Percentiles rank a stretch among this genome's conserved stretches.
phyloP scores from a whole-genome alignment of 1,140 invertebrate species.

The Drosophila insularis region DNA sequence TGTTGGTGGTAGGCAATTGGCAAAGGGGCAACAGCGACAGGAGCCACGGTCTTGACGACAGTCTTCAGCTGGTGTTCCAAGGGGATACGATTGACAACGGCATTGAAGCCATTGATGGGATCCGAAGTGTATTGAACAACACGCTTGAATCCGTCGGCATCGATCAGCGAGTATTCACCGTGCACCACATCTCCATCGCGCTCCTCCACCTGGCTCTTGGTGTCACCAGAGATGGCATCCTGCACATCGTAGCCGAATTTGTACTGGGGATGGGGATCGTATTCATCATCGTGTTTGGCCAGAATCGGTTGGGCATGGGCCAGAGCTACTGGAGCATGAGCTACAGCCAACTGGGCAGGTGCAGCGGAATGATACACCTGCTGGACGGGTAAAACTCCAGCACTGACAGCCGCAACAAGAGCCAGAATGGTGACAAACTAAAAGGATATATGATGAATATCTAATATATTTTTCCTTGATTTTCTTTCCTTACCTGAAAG shows the following conservation, averaged over 20 bases:
- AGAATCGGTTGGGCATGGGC: conserved; percentile 64
- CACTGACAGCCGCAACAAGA: conserved; percentile 61
- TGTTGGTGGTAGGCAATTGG: conserved; percentile 57
- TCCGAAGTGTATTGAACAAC: conserved; percentile 82
- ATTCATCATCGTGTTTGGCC: conserved; percentile 69
- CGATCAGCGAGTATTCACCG: conserved; percentile 76
- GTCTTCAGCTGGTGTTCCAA: conserved; percentile 64
- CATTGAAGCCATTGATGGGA: conserved; percentile 81
- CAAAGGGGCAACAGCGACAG: conserved; percentile 58
- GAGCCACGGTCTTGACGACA: conserved; percentile 64
- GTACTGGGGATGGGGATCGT: conserved; percentile 83
- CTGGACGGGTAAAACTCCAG: conserved; percentile 61
- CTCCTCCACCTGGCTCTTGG: conserved; percentile 85
- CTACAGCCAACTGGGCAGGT: conserved; percentile 58
- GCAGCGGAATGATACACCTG: conserved; percentile 56
- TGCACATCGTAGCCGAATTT: conserved; percentile 83
- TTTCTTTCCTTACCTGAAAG: conserved; percentile 57
- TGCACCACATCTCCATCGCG: conserved; percentile 84
- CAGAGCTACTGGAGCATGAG: conserved; percentile 53
- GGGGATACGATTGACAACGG: conserved; percentile 82
- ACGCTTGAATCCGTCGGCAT: conserved; percentile 77
- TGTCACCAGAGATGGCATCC: conserved; percentile 84
- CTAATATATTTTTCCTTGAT: too few relatives aligned
- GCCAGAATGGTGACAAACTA: conserved; percentile 68
- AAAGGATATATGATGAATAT: not conserved